Percentiles rank a stretch among this genome's conserved stretches.
phyloP scores from a whole-genome alignment of 37 sponge, comb jelly and placozoan species.

The Corticium candelabrum region DNA sequence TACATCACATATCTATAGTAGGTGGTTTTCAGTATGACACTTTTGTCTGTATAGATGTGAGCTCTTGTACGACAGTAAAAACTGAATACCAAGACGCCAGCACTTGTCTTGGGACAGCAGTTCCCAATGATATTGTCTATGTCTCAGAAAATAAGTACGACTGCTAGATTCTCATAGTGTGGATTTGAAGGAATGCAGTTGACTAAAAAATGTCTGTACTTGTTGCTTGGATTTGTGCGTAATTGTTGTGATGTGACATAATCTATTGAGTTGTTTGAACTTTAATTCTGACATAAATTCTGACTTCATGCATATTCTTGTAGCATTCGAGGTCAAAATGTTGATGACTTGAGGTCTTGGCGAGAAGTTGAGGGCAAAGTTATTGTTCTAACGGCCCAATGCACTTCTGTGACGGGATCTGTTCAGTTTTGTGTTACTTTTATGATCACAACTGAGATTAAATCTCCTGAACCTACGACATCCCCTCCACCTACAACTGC shows the following conservation, averaged over 20 bases:
- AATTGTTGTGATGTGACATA: too few relatives aligned
- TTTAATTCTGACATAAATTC: too few relatives aligned
- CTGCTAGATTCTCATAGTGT: too few relatives aligned
- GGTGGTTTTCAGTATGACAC: too few relatives aligned
- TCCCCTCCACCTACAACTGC: not conserved
- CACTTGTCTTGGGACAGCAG: not conserved
- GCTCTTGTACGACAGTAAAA: not conserved
- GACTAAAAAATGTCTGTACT: too few relatives aligned
- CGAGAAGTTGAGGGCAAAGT: not conserved
- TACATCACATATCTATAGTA: not conserved
- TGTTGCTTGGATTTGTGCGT: too few relatives aligned
- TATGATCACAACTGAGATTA: not conserved
- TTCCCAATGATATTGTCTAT: not conserved
- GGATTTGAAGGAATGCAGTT: too few relatives aligned
- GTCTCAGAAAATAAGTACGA: not conserved
- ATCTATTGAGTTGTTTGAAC: too few relatives aligned
- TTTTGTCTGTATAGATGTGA: too few relatives aligned
- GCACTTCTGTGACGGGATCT: not conserved
- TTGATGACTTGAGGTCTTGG: not conserved
- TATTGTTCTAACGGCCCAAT: not conserved
- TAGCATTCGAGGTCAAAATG: conserved; percentile 1
- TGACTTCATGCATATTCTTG: too few relatives aligned
- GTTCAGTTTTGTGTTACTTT: not conserved
- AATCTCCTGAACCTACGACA: not conserved
- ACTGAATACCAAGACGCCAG: not conserved